phyloP scores from a whole-genome alignment of 2,888 invertebrate species.

The Camptogramma bilineatum region DNA sequence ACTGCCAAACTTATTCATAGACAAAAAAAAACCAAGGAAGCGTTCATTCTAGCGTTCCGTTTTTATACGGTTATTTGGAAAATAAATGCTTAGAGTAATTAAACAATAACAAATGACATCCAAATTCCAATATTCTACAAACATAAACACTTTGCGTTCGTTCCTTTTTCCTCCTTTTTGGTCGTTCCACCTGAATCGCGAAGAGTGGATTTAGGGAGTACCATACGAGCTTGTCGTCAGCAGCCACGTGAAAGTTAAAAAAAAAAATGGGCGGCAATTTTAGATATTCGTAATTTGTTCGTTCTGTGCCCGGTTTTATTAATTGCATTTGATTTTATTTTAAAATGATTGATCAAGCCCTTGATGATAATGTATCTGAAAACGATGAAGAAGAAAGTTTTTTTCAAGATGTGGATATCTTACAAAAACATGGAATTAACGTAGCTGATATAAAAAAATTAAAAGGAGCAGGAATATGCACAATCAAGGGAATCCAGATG shows the following conservation, averaged over 20 bases:
- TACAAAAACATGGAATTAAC: conserved; percentile 87
- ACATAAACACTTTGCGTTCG: too few species aligned
- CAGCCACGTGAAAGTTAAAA: background rate
- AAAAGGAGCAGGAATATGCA: conserved; percentile 91
- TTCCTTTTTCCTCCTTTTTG: too few species aligned
- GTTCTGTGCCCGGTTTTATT: background rate
- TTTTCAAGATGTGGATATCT: conserved; percentile 90
- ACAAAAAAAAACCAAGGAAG: too few species aligned
- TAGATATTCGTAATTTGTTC: conserved; percentile 4
- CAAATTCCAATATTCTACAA: too few species aligned
- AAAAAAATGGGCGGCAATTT: conserved; percentile 26
- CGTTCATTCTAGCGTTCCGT: too few species aligned
- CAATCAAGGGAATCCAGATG: conserved; percentile 93
- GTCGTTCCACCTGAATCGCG: too few species aligned
- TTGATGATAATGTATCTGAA: conserved; percentile 77
- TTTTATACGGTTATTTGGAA: too few species aligned
- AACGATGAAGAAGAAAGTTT: conserved; percentile 88
- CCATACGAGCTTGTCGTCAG: too few species aligned
- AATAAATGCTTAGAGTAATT: too few species aligned
- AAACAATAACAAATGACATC: too few species aligned
- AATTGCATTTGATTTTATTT: conserved; percentile 1
- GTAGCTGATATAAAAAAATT: conserved; percentile 91
- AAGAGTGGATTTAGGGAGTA: too few species aligned
- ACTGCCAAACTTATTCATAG: too few species aligned
- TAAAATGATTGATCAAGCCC: conserved; percentile 71